Conservation (phyloP, 2,113 vertebrate species). For the Colinus virginianus region DNA sequence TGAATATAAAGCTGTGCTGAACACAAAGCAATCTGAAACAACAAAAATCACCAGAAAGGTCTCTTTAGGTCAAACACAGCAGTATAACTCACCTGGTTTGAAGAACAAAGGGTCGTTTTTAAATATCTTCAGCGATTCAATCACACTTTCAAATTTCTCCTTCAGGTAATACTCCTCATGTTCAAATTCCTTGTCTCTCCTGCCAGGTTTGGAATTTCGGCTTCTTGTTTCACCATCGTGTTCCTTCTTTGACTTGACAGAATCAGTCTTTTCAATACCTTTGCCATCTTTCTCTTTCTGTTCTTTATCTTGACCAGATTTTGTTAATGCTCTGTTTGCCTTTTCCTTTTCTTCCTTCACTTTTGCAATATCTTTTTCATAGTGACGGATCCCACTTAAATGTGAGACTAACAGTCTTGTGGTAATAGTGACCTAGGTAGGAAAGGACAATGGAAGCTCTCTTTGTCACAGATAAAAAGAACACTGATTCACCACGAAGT, state of each 20-base stretch:
- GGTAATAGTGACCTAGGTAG: conserved; percentile 89
- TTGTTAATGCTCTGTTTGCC: conserved; percentile 76
- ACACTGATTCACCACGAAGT: not conserved
- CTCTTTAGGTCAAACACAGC: not conserved
- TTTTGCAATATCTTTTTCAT: conserved; percentile 93
- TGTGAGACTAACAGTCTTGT: conserved; percentile 92
- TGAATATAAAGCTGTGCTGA: not conserved
- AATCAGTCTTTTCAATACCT: conserved; percentile 63
- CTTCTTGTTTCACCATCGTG: conserved; percentile 66
- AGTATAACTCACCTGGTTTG: conserved; percentile 89
- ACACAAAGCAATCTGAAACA: not conserved
- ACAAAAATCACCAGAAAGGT: not conserved
- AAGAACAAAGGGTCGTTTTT: conserved; percentile 96
- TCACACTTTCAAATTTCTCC: conserved; percentile 90
- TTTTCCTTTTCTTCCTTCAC: conserved; percentile 91
- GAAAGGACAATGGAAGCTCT: not conserved
- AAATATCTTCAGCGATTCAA: conserved; percentile 91
- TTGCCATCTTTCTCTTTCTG: conserved; percentile 70
- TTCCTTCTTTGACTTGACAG: conserved; percentile 64
- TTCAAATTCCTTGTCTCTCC: conserved; percentile 88
- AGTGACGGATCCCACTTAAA: conserved; percentile 96
- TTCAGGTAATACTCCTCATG: conserved; percentile 95
- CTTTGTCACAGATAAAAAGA: not conserved
- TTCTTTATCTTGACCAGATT: conserved; percentile 68
- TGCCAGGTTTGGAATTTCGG: conserved; percentile 60